A percentile compares a stretch with the other conserved stretches of the same genome.
These are phyloP conservation scores for Ericerus pela DNA, from an alignment of 1,140 invertebrate species.

Conservation along the genomic window DNA sequence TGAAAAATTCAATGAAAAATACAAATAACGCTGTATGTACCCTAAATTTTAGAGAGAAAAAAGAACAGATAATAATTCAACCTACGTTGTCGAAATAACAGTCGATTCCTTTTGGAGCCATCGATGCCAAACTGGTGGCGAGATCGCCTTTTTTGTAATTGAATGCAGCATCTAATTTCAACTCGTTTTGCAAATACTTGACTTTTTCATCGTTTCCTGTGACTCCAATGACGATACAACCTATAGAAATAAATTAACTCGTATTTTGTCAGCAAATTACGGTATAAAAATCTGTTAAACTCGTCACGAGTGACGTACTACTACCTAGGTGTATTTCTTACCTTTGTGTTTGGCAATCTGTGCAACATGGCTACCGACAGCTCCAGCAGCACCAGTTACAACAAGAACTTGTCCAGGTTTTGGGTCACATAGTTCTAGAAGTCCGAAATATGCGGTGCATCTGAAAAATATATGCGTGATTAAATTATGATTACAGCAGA, in stretches of 20 bases:
- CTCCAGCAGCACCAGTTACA: slow-evolving; percentile 45
- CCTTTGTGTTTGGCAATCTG: slow-evolving; percentile 55
- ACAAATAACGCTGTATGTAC: too few species aligned
- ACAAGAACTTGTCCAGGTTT: slow-evolving; percentile 50
- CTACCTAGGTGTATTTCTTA: slow-evolving; percentile 15
- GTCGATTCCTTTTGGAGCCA: slow-evolving; percentile 37
- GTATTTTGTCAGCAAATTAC: too few species aligned
- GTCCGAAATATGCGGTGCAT: slow-evolving; percentile 57
- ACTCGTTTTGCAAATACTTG: slow-evolving; percentile 44
- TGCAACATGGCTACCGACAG: slow-evolving; percentile 53
- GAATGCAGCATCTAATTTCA: slow-evolving; percentile 49
- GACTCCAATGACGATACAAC: slow-evolving; percentile 52
- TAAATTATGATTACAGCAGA: too few species aligned
- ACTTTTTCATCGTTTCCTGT: slow-evolving; percentile 53
- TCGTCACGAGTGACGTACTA: too few species aligned
- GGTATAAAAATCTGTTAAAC: too few species aligned
- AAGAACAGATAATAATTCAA: too few species aligned
- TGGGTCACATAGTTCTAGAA: slow-evolving; percentile 49
- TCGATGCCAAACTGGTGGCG: slow-evolving; percentile 34
- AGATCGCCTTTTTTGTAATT: slow-evolving; percentile 53
- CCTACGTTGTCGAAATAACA: slow-evolving; percentile 43
- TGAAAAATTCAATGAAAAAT: too few species aligned
- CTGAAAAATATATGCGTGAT: too few species aligned
- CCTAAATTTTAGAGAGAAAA: too few species aligned
- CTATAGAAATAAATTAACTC: slow-evolving; percentile 25